Evolutionary conservation across 2,113 vertebrate genomes (phyloP).

Genomic region (Galemys pyrenaicus): DNA sequence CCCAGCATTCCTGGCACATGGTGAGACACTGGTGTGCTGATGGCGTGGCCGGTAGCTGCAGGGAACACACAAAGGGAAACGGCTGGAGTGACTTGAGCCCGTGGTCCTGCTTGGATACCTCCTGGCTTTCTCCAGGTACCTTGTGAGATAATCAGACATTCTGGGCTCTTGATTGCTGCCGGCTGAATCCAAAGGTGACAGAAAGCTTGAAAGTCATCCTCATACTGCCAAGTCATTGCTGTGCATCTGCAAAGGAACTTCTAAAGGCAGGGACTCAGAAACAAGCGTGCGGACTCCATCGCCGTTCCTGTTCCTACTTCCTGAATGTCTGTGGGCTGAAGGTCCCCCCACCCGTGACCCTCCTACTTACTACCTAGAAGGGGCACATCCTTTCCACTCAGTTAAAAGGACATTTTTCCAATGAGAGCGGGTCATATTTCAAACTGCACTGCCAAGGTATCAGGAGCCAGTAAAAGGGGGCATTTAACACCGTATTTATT

Average conservation of each 20-base stretch:
- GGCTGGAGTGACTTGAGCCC: not conserved
- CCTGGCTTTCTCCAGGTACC: not conserved
- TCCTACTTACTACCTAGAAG: not conserved
- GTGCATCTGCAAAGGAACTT: not conserved
- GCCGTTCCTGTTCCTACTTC: not conserved
- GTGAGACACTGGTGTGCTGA: not conserved
- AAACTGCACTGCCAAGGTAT: conserved; percentile 59
- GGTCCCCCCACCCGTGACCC: not conserved
- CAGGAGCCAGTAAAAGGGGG: conserved; percentile 76
- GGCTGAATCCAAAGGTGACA: not conserved
- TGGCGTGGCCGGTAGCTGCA: not conserved
- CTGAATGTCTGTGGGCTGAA: not conserved
- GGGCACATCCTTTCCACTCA: conserved; percentile 49
- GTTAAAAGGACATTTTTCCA: conserved; percentile 68
- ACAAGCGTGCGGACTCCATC: rapidly evolving
- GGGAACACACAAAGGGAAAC: not conserved
- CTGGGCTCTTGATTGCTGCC: not conserved
- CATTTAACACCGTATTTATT: conserved; percentile 80
- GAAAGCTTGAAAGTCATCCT: not conserved
- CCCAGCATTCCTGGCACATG: rapidly evolving
- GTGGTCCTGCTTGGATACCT: not conserved
- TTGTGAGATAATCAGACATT: not conserved
- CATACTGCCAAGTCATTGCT: rapidly evolving
- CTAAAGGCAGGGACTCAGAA: not conserved
- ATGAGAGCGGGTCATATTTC: conserved; percentile 69